phyloP scores from a whole-genome alignment of 2,797 vertebrate genomes.

The Lepilemur ruficaudatus region DNA sequence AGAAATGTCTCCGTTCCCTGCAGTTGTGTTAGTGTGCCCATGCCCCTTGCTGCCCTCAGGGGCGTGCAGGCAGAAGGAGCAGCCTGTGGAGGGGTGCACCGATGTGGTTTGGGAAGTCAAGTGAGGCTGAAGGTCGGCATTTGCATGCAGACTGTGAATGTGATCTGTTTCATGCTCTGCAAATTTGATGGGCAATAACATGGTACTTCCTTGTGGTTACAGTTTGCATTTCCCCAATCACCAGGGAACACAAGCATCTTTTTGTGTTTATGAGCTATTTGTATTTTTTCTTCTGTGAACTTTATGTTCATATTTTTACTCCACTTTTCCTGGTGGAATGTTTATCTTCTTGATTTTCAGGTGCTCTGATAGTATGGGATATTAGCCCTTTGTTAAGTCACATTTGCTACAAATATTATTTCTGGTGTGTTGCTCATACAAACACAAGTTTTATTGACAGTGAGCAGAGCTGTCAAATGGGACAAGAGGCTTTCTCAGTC shows the following conservation, averaged over 20 bases:
- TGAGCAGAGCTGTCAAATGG: not conserved
- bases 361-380: not conserved
- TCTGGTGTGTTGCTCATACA: not conserved
- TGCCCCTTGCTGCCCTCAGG: not conserved
- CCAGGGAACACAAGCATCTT: not conserved
- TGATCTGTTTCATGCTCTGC: not conserved
- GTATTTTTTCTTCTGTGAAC: not conserved
- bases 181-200: not conserved
- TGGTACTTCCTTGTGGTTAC: not conserved
- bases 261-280: not conserved
- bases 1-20: not conserved
- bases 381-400: not conserved
- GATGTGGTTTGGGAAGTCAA: not conserved
- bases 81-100: too few relatives aligned
- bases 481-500: not conserved
- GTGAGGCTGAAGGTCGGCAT: not conserved
- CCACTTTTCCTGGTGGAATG: not conserved
- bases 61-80: accelerated
- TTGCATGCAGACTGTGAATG: accelerated
- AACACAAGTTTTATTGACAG: not conserved
- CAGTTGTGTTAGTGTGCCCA: not conserved
- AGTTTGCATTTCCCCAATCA: not conserved
- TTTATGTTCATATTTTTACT: not conserved
- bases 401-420: not conserved
- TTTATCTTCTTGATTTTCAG: not conserved